phyloP scores from a whole-genome alignment of 1,140 invertebrate species.

The Caenorhabditis remanei region DNA sequence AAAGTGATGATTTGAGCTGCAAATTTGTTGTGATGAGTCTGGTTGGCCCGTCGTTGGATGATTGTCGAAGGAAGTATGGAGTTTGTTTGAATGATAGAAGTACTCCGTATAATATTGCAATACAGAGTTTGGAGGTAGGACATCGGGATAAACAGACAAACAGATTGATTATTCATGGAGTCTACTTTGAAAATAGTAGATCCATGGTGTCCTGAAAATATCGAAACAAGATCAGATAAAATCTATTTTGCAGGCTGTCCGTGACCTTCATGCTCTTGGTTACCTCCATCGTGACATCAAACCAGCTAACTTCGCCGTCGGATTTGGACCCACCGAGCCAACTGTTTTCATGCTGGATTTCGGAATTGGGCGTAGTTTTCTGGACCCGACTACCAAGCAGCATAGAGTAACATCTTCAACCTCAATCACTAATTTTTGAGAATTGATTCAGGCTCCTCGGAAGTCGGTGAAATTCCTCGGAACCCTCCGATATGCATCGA shows the following conservation, averaged over 20 bases:
- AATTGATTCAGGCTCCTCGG: not conserved
- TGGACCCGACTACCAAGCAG: not conserved
- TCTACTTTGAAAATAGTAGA: too few species aligned
- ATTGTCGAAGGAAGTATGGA: constrained; percentile 19
- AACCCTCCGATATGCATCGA: constrained; percentile 52
- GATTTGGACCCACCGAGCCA: not conserved
- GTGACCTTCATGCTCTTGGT: constrained; percentile 1
- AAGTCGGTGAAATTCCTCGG: constrained; percentile 56
- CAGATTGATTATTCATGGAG: too few species aligned
- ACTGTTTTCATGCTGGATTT: constrained; percentile 56
- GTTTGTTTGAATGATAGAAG: not conserved
- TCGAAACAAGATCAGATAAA: too few species aligned
- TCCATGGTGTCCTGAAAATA: too few species aligned
- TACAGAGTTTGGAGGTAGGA: constrained; percentile 1
- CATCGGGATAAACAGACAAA: too few species aligned
- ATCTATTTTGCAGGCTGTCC: not conserved
- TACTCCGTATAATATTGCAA: not conserved
- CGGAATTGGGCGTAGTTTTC: constrained; percentile 18
- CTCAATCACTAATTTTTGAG: not conserved
- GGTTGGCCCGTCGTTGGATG: constrained; percentile 16
- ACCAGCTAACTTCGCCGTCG: constrained; percentile 29
- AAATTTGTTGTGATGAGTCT: constrained; percentile 40
- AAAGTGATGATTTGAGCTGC: constrained; percentile 7
- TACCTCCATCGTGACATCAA: constrained; percentile 42
- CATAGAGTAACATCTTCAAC: not conserved